phyloP scores from a whole-genome alignment of 2,888 invertebrate species.

The Linyphia triangularis region DNA sequence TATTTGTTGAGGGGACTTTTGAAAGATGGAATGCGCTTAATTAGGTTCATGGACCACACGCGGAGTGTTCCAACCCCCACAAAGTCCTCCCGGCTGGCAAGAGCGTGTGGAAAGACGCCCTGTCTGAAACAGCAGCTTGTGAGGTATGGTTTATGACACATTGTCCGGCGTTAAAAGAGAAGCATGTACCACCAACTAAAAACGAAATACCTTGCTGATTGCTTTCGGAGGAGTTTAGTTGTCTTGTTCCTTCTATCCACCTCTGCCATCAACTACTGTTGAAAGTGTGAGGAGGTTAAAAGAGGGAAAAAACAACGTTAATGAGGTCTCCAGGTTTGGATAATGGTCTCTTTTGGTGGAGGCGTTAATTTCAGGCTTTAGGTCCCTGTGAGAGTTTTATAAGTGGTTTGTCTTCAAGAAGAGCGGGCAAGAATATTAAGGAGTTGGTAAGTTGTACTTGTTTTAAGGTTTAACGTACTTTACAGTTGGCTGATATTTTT shows the following conservation, averaged over 20 bases:
- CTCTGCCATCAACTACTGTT: no score
- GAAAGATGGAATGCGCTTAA: conserved; percentile 69
- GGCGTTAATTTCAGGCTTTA: neutral
- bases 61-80: conserved; percentile 1
- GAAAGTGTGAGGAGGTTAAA: neutral
- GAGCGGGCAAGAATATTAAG: no score
- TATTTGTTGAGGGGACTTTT: conserved; percentile 22
- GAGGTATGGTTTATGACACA: no score
- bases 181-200: neutral
- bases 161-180: conserved; percentile 44
- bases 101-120: neutral
- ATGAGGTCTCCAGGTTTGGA: conserved; percentile 15
- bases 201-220: conserved; percentile 47
- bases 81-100: no score
- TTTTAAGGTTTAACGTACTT: no score
- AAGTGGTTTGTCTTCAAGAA: no score
- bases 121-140: neutral
- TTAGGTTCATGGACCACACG: conserved; percentile 64
- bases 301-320: conserved; percentile 4
- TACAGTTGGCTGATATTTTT: no score
- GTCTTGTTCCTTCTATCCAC: no score
- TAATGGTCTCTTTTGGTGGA: conserved; percentile 19
- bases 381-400: no score
- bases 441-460: no score
- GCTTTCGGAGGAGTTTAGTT: conserved; percentile 20